Base-by-base conservation (phyloP, 1,140 invertebrate genomes). In the Carposina sasakii region DNA sequence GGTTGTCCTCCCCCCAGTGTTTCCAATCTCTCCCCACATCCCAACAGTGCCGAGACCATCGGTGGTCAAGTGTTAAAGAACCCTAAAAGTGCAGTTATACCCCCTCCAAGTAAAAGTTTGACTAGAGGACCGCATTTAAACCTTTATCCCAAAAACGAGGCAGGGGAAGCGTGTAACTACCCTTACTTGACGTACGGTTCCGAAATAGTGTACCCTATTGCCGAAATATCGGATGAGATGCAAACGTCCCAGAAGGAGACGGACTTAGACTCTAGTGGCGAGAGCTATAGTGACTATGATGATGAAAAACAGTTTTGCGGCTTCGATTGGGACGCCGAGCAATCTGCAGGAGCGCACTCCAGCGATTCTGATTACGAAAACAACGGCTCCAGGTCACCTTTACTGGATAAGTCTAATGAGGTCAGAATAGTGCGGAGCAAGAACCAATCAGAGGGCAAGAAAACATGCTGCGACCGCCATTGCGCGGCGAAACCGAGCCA, bases 191-290 rank as follows among this genome's bases (percentile, higher is more conserved):
- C 88, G 44, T 91, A 91, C 63, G 90, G 91, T 36, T 92, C 91
- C 28, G 91, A 93, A 70, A 92, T 93, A 17, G 93, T 94, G 0
- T 93, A 94, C 79, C 92, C 93, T 1, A 94, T 95, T 63, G 92
- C 91, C 2, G 93, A 95, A 82, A 92, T 94, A 67, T 91, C 90
- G 15, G 92, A 94, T 68, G 92, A 94, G 77, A 92, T 91, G 83
- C 87, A 89, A 56, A 90, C 90, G 22, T 91, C 89, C 0, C 90
- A 90, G 63, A 90, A 90, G 31, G 87, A 91, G 64, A 87, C 89
- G 1, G 87, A 89, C 62, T 71, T 88, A 28, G 90, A 89, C 52
- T 88, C 87, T 1, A 77, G 78, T 39, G 84, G 85, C 10, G 82
- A 78, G 53, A 85, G 83, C 54, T 85, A 85, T 37, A 85, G 81